These are phyloP conservation scores for Sitodiplosis mosellana DNA, from an alignment of 1,140 invertebrate species.

Conservation along the genomic window DNA sequence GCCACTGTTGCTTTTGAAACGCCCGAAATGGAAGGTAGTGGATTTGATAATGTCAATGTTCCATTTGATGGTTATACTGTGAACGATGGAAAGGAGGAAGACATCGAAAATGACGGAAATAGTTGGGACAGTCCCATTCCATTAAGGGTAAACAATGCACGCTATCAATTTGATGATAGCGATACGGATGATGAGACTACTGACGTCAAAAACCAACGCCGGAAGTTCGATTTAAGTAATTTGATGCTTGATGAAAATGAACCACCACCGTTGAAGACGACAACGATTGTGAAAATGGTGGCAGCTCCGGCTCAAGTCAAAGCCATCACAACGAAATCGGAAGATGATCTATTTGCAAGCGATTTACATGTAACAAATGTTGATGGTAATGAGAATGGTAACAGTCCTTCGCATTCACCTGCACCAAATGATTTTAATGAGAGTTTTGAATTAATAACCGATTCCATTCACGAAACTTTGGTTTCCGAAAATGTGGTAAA, in stretches of 20 bases:
- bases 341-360: too few relatives aligned
- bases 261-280: not conserved
- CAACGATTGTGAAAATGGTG: not conserved
- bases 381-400: not conserved
- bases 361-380: constrained; percentile 2
- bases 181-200: too few relatives aligned
- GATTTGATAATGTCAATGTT: not conserved
- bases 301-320: too few relatives aligned
- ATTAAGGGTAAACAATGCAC: too few relatives aligned
- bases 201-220: too few relatives aligned
- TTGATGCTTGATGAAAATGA: too few relatives aligned
- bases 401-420: not conserved
- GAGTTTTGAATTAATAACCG: not conserved
- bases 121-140: not conserved
- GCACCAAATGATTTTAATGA: not conserved
- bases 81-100: not conserved
- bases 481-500: too few relatives aligned
- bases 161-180: too few relatives aligned
- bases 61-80: not conserved
- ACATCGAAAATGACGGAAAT: not conserved
- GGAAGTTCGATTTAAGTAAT: too few relatives aligned
- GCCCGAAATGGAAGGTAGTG: not conserved
- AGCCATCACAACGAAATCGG: not conserved
- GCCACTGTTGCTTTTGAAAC: too few relatives aligned
- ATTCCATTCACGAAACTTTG: too few relatives aligned